phyloP scores from a whole-genome alignment of 2,113 vertebrate species.

The Ancistrus triradiatus region DNA sequence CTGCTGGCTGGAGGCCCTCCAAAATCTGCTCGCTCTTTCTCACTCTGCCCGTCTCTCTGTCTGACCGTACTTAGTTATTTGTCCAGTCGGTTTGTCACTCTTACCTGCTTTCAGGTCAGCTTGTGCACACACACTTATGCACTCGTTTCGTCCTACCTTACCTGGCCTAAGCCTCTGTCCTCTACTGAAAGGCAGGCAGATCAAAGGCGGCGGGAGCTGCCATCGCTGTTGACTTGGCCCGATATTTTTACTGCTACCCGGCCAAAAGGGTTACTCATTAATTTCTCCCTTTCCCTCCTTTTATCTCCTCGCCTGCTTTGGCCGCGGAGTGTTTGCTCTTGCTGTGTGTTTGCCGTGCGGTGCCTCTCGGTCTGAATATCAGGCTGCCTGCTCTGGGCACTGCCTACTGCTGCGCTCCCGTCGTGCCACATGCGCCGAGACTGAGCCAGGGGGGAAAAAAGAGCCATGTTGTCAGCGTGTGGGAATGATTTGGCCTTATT shows the following conservation, averaged over 20 bases:
- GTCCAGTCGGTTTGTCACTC: neutral
- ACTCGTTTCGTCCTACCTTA: constrained; percentile 9
- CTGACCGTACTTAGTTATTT: neutral
- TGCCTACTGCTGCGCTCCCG: too few species aligned
- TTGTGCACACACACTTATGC: constrained; percentile 22
- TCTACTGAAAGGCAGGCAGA: constrained; percentile 30
- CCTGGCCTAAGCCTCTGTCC: neutral
- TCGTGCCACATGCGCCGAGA: too few species aligned
- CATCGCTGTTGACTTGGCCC: constrained; percentile 31
- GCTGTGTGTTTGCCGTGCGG: constrained; percentile 35
- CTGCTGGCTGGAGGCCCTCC: constrained; percentile 67
- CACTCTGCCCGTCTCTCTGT: neutral
- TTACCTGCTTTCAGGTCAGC: neutral
- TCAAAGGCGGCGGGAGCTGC: constrained; percentile 36
- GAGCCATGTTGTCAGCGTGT: too few species aligned
- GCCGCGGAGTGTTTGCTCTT: constrained; percentile 19
- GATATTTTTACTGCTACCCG: constrained; percentile 23
- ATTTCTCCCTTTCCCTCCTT: constrained; percentile 34
- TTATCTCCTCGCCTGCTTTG: constrained; percentile 18
- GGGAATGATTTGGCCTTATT: too few species aligned
- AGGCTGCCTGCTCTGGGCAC: neutral
- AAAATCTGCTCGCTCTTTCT: constrained; percentile 48
- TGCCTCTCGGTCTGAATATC: constrained; percentile 21
- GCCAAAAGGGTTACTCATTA: constrained; percentile 39
- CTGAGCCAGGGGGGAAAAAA: too few species aligned